phyloP scores from a whole-genome alignment of 2,888 invertebrate species.

The Plagodis pulveraria region DNA sequence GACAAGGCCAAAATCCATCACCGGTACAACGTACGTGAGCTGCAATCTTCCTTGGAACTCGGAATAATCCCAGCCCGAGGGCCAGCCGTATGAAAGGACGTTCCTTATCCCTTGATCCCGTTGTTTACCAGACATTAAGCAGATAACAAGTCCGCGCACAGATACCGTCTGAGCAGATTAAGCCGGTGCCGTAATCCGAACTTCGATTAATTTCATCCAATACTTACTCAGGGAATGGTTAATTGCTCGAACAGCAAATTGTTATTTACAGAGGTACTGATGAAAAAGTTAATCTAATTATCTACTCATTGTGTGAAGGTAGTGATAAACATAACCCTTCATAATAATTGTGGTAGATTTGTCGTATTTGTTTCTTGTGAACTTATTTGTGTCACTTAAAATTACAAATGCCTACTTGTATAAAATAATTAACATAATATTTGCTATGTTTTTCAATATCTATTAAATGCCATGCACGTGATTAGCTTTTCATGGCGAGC shows the following conservation, averaged over 20 bases:
- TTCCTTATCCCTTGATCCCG: slow-evolving; percentile 84
- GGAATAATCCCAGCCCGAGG: slow-evolving; percentile 79
- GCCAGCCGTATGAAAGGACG: slow-evolving; percentile 81
- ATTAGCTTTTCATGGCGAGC: too few relatives aligned
- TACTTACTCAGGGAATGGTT: slow-evolving; percentile 73
- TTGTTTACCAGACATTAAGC: slow-evolving; percentile 86
- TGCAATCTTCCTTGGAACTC: slow-evolving; percentile 73
- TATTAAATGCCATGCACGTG: too few relatives aligned
- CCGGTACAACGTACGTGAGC: slow-evolving; percentile 61
- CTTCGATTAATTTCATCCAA: slow-evolving; percentile 85
- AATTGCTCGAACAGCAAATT: slow-evolving; percentile 63
- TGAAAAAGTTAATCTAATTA: slow-evolving; percentile 30
- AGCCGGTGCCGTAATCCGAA: slow-evolving; percentile 80
- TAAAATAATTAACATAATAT: too few relatives aligned
- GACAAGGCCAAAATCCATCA: slow-evolving; percentile 47
- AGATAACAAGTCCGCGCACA: slow-evolving; percentile 84
- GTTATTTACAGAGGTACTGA: slow-evolving; percentile 47
- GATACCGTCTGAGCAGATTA: slow-evolving; percentile 82
- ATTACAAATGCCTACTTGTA: too few relatives aligned
- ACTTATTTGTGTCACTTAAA: too few relatives aligned
- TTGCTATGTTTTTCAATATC: too few relatives aligned
- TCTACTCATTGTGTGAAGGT: too few relatives aligned
- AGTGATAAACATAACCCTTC: too few relatives aligned
- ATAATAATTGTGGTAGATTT: too few relatives aligned
- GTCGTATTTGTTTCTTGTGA: too few relatives aligned